Conservation (phyloP, 1,140 invertebrate genomes). For the Agraylea sexmaculata region DNA sequence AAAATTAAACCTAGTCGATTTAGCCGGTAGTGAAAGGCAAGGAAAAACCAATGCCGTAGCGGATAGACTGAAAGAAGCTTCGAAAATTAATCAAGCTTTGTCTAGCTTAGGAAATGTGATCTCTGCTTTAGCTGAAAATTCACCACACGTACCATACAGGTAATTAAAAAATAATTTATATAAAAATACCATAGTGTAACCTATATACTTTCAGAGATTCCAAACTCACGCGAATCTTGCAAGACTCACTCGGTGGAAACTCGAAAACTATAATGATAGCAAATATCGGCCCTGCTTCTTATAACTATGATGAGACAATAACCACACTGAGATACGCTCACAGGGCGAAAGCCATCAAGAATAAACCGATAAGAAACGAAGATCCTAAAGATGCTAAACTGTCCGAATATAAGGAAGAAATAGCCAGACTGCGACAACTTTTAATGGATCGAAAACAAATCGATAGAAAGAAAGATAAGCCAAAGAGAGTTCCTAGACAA, state of each 20-base stretch:
- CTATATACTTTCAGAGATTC: slow-evolving; percentile 56
- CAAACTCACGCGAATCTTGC: slow-evolving; percentile 82
- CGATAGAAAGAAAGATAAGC: slow-evolving; percentile 24
- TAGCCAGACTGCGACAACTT: slow-evolving; percentile 49
- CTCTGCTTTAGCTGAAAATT: slow-evolving; percentile 82
- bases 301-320: slow-evolving; percentile 92
- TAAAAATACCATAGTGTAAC: not conserved
- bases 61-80: slow-evolving; percentile 85
- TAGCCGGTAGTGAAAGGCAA: slow-evolving; percentile 81
- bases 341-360: slow-evolving; percentile 88
- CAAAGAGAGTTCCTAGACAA: slow-evolving; percentile 23
- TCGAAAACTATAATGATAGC: slow-evolving; percentile 96
- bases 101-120: slow-evolving; percentile 91
- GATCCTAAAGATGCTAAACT: slow-evolving; percentile 88
- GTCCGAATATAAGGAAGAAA: slow-evolving; percentile 79
- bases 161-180: slow-evolving; percentile 3
- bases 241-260: slow-evolving; percentile 92
- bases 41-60: slow-evolving; percentile 82
- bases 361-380: slow-evolving; percentile 90
- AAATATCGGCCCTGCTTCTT: slow-evolving; percentile 89
- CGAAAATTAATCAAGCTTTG: slow-evolving; percentile 89
- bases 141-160: slow-evolving; percentile 76
- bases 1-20: slow-evolving; percentile 63
- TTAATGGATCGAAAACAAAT: slow-evolving; percentile 35
- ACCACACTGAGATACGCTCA: slow-evolving; percentile 87